Base-by-base conservation (phyloP, 2,113 vertebrate genomes). In the Xiphophorus hellerii region DNA sequence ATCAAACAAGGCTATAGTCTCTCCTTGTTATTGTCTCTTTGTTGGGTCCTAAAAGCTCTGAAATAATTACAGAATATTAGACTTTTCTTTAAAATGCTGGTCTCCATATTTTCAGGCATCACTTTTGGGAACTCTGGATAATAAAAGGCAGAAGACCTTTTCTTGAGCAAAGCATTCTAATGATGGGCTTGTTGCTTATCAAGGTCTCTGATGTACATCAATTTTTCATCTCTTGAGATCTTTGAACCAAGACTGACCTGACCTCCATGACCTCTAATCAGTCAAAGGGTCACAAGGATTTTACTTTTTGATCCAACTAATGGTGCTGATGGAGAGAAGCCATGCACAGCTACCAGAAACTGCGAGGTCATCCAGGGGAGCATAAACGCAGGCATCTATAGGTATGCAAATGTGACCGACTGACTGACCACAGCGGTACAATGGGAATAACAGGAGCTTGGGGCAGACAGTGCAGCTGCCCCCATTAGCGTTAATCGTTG, bases 351-450 rank as follows among this genome's bases (percentile, higher is more conserved):
- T 77, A 71, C 84, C 74, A 86, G 82, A 72, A 70, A 60, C 5
- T 31, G 13, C 35, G 88, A 83, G 90, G 90, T 90, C 92, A 91
- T 81, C 70, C 71, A 76, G 80, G 69, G 83, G 84, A 64, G 71
- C 77, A 84, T 80, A 84, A 86, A 90, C 86, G 84, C 15, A 2
- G 80, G 69, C 65, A 82, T 85, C 91, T 88, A 90, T 92, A 87
- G 87, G 82, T 81, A 93, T 93, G 93, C 90, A 91, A 93, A 93
- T 93, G 89, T 91, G 81, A 76, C 84, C 69, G 71, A 60, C 80
- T 83, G 83, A 77, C 80, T 84, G 81, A 83, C 83, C 84, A 86
- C 62, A 76, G 77, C 78, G 75, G 81, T 80, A 93, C 87, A 93
- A 93, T 88, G 35, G 85, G 76, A 72, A 51, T 73, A 84, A 84